Evolutionary conservation across 2,888 invertebrate species (phyloP).

Genomic region (Amiota minor): DNA sequence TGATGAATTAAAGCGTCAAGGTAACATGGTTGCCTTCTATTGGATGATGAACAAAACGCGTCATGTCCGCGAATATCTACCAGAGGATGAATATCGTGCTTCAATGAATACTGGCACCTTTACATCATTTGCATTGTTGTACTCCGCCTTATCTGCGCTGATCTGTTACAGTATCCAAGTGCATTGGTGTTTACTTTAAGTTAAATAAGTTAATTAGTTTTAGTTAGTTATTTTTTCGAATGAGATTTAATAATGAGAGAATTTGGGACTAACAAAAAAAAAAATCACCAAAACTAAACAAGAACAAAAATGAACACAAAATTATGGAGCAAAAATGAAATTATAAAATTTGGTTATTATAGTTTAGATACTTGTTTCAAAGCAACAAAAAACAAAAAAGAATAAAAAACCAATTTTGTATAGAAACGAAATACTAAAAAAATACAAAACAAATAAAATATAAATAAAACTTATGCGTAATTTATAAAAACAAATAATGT

Average conservation of each 20-base stretch:
- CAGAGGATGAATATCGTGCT: conserved; percentile 71
- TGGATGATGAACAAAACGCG: conserved; percentile 91
- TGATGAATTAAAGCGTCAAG: conserved; percentile 81
- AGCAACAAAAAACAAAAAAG: background rate
- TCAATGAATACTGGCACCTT: conserved; percentile 41
- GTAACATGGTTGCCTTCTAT: conserved; percentile 81
- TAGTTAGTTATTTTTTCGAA: conserved; percentile 57
- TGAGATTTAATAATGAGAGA: conserved; percentile 50
- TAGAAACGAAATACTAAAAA: background rate
- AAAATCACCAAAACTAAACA: conserved; percentile 30
- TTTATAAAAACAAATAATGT: too few relatives aligned
- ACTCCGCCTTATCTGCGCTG: background rate
- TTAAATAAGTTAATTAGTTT: conserved; percentile 2
- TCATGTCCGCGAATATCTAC: conserved; percentile 77
- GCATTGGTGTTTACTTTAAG: conserved; percentile 47
- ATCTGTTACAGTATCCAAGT: conserved; percentile 11
- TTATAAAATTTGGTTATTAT: conserved; percentile 38
- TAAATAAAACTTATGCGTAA: background rate
- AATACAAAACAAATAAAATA: background rate
- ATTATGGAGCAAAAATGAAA: conserved; percentile 31
- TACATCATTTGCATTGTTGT: background rate
- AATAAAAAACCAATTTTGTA: conserved; percentile 7
- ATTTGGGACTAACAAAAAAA: conserved; percentile 59
- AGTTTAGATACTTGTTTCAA: conserved; percentile 27
- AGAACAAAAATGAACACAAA: conserved; percentile 31